Base-by-base conservation (phyloP, 2,888 invertebrate species). In the Athalia cordata region DNA sequence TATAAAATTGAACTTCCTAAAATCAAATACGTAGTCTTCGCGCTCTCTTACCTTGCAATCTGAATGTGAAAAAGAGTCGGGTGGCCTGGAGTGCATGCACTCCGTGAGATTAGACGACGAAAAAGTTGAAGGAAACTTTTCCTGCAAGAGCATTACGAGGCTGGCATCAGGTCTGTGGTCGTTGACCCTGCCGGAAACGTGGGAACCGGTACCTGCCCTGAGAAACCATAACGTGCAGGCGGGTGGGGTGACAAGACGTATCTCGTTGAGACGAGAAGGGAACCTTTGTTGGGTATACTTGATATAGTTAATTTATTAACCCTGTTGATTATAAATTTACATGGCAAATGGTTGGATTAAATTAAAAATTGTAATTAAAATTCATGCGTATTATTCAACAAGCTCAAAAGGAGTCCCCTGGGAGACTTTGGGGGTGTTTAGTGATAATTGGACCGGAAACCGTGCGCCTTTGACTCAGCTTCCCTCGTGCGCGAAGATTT, bases 111-210 rank as follows among this genome's bases (percentile, higher is more conserved):
- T 85, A 84, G 83, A 79, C 79, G 29, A 29, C 29, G 84, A 82
- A 83, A 81, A 85, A 85, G 81, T 85, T 85, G 82, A 81, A 82
- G 85, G 81, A 81, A 84, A 85, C 84, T 82, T 83, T 79, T 6
- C 29, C 62, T 13, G 4, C 75, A 4, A 81, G 82, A 84, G 82
- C 81, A 82, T 84, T 80, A 81, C 81, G 79, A 84, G 83, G 80
- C 81, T 81, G 81, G 80, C 81, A 80, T 78, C 74, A 13, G 67
- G 77, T 55, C 57, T 70, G 29, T 76, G 77, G 77, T 66, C 77
- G 77, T 49, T 49, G 67, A 66, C 66, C 65, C 77, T 66, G 49
- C 47, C 5, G 66, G 15, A 77, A 77, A 65, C 66, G 67, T 77
- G 66, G 66, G 67, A 66, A 77, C 66, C 43, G 59, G 66, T 65